phyloP scores from a whole-genome alignment of 2,888 invertebrate species.

The Oasisia sp. region DNA sequence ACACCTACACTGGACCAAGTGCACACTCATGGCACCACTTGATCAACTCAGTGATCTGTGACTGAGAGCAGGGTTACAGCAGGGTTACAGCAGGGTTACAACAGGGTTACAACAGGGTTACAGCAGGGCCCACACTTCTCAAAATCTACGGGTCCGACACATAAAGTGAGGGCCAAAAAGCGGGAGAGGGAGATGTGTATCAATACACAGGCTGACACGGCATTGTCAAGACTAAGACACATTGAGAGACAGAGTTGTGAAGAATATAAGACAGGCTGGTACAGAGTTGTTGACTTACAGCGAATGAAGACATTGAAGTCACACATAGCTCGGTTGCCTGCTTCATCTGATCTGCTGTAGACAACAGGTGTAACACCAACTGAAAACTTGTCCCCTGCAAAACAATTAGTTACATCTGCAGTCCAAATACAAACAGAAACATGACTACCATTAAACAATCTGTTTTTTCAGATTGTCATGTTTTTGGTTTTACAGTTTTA shows the following conservation, averaged over 20 bases:
- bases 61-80: not conserved
- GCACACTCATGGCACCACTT: not conserved
- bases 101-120: too few species aligned
- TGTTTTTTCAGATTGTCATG: too few species aligned
- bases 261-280: too few species aligned
- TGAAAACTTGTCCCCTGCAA: conserved; percentile 17
- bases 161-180: too few species aligned
- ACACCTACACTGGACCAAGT: not conserved
- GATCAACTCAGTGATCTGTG: not conserved
- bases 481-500: too few species aligned
- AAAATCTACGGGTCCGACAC: too few species aligned
- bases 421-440: not conserved
- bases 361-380: not conserved
- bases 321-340: conserved; percentile 20
- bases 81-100: too few species aligned
- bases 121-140: too few species aligned
- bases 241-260: too few species aligned
- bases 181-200: too few species aligned
- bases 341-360: not conserved
- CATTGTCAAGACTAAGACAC: too few species aligned
- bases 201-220: too few species aligned
- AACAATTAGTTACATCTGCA: not conserved
- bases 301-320: conserved; percentile 20
- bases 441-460: not conserved
- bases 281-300: not conserved